Evolutionary conservation across 1,140 invertebrate species (phyloP).

Genomic region (Cecropterus lyciades): DNA sequence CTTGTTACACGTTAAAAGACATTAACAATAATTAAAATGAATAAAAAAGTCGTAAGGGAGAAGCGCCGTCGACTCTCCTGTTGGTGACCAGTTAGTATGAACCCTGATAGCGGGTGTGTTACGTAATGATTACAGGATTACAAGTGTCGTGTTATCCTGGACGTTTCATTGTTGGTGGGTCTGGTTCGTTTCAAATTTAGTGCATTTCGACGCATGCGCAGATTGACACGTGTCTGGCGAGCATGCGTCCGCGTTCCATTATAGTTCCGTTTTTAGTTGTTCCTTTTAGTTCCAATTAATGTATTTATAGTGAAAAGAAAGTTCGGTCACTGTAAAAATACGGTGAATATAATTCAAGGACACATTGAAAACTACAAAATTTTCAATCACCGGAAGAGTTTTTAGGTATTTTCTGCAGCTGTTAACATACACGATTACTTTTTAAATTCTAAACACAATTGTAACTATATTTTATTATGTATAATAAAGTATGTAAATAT

Average conservation of each 20-base stretch:
- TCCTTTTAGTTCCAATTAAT: background rate
- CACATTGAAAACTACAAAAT: no score
- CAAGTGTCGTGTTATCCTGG: conserved; percentile 44
- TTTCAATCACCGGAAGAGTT: no score
- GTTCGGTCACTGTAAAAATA: background rate
- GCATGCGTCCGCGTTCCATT: conserved; percentile 41
- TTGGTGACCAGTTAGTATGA: conserved; percentile 41
- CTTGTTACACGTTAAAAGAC: conserved; percentile 13
- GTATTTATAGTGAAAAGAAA: background rate
- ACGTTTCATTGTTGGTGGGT: conserved; percentile 36
- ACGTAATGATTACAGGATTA: conserved; percentile 21
- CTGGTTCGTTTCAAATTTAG: conserved; percentile 65
- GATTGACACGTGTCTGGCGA: conserved; percentile 53
- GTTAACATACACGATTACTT: no score
- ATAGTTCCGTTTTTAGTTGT: conserved; percentile 19
- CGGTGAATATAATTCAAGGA: no score
- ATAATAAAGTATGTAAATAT: no score
- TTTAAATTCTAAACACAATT: no score
- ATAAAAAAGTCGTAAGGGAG: conserved; percentile 22
- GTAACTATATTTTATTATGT: no score
- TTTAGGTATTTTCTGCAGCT: no score
- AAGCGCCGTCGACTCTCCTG: background rate
- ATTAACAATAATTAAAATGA: conserved; percentile 20
- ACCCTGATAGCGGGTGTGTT: conserved; percentile 27
- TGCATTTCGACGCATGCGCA: conserved; percentile 56